These are phyloP conservation scores for Pelvicachromis taeniatus DNA, from an alignment of 2,113 vertebrate species.

Conservation along the genomic window DNA sequence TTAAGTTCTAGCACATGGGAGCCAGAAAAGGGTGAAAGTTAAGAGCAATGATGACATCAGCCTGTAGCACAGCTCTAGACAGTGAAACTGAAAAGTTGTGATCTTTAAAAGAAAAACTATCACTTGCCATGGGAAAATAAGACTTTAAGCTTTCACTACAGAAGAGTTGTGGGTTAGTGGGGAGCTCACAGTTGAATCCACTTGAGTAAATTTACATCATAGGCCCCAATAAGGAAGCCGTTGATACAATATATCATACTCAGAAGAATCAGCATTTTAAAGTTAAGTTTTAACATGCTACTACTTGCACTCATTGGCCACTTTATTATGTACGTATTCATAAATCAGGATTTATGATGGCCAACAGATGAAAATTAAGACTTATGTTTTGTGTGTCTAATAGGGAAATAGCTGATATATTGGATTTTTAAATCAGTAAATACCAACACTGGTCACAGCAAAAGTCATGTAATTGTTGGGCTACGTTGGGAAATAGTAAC, in stretches of 20 bases:
- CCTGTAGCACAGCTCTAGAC: neutral
- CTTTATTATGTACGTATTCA: neutral
- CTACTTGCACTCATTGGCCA: neutral
- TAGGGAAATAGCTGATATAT: too few species aligned
- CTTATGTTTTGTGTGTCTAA: too few species aligned
- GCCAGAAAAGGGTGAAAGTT: neutral
- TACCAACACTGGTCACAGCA: too few species aligned
- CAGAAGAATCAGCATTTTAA: neutral
- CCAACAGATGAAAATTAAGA: neutral
- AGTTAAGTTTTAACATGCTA: neutral
- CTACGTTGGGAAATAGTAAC: too few species aligned
- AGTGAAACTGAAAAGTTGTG: neutral
- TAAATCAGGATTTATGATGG: neutral
- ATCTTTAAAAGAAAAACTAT: neutral
- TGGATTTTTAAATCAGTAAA: too few species aligned
- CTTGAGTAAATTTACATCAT: neutral
- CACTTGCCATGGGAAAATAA: neutral
- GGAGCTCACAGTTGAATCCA: neutral
- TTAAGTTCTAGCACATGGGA: conserved; percentile 75
- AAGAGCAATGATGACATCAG: neutral
- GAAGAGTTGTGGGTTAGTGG: neutral
- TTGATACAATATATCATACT: neutral
- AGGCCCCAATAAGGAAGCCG: neutral
- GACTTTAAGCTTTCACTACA: neutral
- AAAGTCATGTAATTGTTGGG: too few species aligned